Percentiles rank a stretch among this genome's conserved stretches.
These are phyloP conservation scores for Thecocarcelia acutangulata DNA, from an alignment of 2,888 invertebrate species.

Conservation along the genomic window DNA sequence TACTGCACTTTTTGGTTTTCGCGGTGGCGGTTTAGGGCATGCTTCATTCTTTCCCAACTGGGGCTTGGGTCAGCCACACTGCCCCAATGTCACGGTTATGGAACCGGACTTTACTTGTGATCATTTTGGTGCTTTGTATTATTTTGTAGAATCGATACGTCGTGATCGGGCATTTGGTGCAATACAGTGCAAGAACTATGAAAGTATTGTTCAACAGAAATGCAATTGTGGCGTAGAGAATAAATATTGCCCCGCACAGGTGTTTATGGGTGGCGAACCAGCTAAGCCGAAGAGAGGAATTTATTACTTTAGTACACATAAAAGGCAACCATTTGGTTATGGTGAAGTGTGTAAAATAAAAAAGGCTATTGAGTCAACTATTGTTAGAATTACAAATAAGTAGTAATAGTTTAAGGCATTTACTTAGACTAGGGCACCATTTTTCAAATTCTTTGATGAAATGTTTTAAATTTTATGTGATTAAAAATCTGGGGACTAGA, in stretches of 20 bases:
- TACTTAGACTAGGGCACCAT: neutral
- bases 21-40: conserved; percentile 71
- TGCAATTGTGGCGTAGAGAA: conserved; percentile 67
- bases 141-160: conserved; percentile 74
- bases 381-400: conserved; percentile 61
- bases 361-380: conserved; percentile 69
- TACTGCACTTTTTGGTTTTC: conserved; percentile 73
- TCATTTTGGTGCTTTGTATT: conserved; percentile 73
- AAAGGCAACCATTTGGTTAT: conserved; percentile 70
- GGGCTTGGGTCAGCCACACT: conserved; percentile 77
- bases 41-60: conserved; percentile 79
- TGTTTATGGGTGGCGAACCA: conserved; percentile 74
- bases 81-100: conserved; percentile 71
- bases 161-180: conserved; percentile 71
- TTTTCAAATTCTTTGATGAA: neutral
- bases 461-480: neutral
- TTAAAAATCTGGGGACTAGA: too few relatives aligned
- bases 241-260: conserved; percentile 66
- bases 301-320: conserved; percentile 72
- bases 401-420: neutral
- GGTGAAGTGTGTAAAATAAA: conserved; percentile 71
- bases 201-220: conserved; percentile 67
- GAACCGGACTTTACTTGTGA: conserved; percentile 73
- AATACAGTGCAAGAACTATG: conserved; percentile 69
- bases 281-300: conserved; percentile 72